Percentiles rank a stretch among this genome's conserved stretches.
Evolutionary conservation across 1,140 invertebrate species (phyloP).

Genomic region (Drosophila bipectinata): DNA sequence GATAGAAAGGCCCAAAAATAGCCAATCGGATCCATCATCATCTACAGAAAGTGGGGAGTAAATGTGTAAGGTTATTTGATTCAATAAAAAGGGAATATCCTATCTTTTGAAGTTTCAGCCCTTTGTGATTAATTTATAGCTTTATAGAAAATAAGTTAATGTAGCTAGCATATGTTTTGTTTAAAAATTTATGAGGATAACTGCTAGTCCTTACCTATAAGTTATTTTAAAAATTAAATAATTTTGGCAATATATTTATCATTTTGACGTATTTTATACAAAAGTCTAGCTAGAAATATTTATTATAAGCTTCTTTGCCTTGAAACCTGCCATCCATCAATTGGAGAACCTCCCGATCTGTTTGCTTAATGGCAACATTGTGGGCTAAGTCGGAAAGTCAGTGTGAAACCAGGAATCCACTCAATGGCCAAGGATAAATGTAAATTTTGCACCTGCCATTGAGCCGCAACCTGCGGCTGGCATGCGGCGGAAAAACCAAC

Average conservation of each 20-base stretch:
- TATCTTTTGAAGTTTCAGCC: too few relatives aligned
- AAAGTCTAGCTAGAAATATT: neutral
- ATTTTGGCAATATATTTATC: neutral
- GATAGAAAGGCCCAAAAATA: conserved; percentile 25
- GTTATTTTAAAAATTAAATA: neutral
- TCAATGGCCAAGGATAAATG: conserved; percentile 54
- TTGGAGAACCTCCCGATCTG: conserved; percentile 23
- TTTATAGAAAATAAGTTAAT: too few relatives aligned
- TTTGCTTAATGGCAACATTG: conserved; percentile 56
- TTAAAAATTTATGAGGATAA: neutral
- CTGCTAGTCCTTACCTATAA: too few relatives aligned
- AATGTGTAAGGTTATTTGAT: neutral
- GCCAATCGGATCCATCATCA: conserved; percentile 25
- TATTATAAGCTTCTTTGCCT: neutral
- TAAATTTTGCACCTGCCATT: conserved; percentile 60
- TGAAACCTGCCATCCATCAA: conserved; percentile 44
- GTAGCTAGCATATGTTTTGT: neutral
- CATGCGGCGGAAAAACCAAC: conserved; percentile 48
- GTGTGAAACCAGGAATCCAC: conserved; percentile 18
- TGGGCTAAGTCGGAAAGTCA: conserved; percentile 31
- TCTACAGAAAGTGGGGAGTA: neutral
- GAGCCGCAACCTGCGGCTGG: conserved; percentile 7
- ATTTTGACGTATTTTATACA: neutral
- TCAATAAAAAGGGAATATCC: too few relatives aligned
- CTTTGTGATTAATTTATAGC: too few relatives aligned